Conservation (phyloP, 1,140 invertebrate genomes). For the Papilio dardanus region DNA sequence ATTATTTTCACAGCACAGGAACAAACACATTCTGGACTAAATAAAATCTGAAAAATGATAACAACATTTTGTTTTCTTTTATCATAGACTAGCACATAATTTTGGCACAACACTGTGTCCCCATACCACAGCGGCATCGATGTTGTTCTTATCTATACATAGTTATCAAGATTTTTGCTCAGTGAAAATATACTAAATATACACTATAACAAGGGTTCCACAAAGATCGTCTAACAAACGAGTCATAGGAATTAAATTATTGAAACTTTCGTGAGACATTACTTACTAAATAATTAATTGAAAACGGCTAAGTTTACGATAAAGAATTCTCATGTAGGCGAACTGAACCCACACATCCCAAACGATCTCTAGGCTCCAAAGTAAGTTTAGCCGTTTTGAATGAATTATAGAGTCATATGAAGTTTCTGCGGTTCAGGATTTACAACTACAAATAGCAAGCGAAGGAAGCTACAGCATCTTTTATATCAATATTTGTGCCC, state of each 20-base stretch:
- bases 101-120: conserved; percentile 80
- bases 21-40: conserved; percentile 82
- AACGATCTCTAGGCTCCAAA: background rate
- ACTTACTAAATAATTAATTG: background rate
- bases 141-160: conserved; percentile 74
- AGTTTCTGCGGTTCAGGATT: conserved; percentile 55
- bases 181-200: conserved; percentile 65
- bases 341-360: background rate
- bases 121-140: conserved; percentile 70
- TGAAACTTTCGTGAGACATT: background rate
- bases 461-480: conserved; percentile 64
- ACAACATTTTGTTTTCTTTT: conserved; percentile 77
- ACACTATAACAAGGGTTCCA: conserved; percentile 63
- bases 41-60: conserved; percentile 83
- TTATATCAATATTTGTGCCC: conserved; percentile 78
- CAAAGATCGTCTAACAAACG: conserved; percentile 57
- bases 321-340: background rate
- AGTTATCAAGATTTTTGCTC: conserved; percentile 63
- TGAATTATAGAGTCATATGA: conserved; percentile 50
- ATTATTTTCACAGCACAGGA: conserved; percentile 79
- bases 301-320: background rate
- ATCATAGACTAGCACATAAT: conserved; percentile 79
- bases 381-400: background rate
- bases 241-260: conserved; percentile 49
- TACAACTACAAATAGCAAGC: conserved; percentile 68